Evolutionary conservation across 2,888 invertebrate genomes (phyloP).

Genomic region (Morpho achilles): DNA sequence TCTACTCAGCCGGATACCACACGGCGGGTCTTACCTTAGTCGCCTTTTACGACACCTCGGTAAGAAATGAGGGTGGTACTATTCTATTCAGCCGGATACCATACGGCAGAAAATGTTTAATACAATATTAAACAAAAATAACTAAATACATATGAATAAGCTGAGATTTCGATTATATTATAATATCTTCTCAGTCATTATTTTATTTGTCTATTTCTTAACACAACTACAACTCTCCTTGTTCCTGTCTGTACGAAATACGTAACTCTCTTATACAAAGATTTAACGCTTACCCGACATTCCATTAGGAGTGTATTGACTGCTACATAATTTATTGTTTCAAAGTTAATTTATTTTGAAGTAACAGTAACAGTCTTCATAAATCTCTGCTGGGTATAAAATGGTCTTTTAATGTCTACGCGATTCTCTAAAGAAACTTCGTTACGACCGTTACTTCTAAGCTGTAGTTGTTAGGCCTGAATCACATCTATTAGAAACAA

Average conservation of each 20-base stretch:
- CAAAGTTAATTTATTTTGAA: constrained; percentile 18
- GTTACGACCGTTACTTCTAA: background rate
- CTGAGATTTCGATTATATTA: background rate
- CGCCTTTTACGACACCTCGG: too few species aligned
- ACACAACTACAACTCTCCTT: constrained; percentile 7
- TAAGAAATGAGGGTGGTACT: too few species aligned
- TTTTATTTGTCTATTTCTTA: constrained; percentile 6
- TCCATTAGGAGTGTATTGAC: constrained; percentile 18
- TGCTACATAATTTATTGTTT: constrained; percentile 19
- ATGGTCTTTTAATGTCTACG: background rate
- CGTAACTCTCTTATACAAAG: constrained; percentile 14
- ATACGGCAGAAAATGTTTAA: too few species aligned
- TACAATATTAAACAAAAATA: too few species aligned
- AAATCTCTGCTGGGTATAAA: constrained; percentile 11
- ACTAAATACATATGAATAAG: too few species aligned
- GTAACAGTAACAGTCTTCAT: constrained; percentile 18
- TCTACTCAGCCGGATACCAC: too few species aligned
- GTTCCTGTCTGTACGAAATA: constrained; percentile 14
- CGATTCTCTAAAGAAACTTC: background rate
- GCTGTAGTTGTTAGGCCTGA: too few species aligned
- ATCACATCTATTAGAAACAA: too few species aligned
- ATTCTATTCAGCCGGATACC: too few species aligned
- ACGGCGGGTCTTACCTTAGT: too few species aligned
- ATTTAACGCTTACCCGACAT: constrained; percentile 21
- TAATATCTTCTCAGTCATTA: background rate